phyloP scores from a whole-genome alignment of 2,888 invertebrate genomes.

The Apamea anceps region DNA sequence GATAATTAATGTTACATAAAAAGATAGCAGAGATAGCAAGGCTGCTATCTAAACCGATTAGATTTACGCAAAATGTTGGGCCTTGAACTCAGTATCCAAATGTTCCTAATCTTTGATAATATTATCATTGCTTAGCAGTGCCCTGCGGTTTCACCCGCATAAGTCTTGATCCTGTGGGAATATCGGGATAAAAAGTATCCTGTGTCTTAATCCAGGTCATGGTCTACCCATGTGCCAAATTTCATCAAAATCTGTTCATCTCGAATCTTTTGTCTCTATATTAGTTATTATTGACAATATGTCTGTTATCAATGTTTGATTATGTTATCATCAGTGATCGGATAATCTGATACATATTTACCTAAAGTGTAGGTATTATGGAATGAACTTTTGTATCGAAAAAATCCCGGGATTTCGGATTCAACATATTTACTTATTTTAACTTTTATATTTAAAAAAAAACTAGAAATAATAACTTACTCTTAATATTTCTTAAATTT shows the following conservation, averaged over 20 bases:
- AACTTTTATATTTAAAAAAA: no score
- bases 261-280: neutral
- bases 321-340: no score
- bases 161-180: neutral
- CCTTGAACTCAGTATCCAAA: slow-evolving; percentile 17
- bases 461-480: no score
- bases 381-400: no score
- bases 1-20: slow-evolving; percentile 4
- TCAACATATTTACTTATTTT: no score
- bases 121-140: neutral
- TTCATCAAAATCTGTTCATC: neutral
- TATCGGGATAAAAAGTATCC: neutral
- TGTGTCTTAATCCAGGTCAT: neutral
- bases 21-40: neutral
- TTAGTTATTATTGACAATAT: slow-evolving; percentile 10
- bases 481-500: no score
- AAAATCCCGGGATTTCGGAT: no score
- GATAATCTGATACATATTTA: no score
- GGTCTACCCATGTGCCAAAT: neutral
- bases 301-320: slow-evolving; percentile 13
- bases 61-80: neutral
- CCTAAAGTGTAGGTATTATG: no score
- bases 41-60: slow-evolving; percentile 6
- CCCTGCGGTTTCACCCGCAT: no score
- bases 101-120: slow-evolving; percentile 5